phyloP scores from a whole-genome alignment of 2,113 vertebrate genomes.

The human (Homo sapiens) region GRCh38 chr2:200887501-200888000 shows the following conservation, averaged over 20 bases:
- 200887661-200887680: not conserved
- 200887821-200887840: too few species aligned
- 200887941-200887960: too few species aligned
- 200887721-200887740: not conserved
- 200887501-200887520: not conserved
- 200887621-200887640: constrained; percentile 18
- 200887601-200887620: constrained; percentile 70
- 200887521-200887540: not conserved
- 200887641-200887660: constrained; percentile 38
- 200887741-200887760: not conserved
- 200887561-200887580: not conserved
- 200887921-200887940: too few species aligned
- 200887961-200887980: too few species aligned
- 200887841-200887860: not conserved
- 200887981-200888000: too few species aligned
- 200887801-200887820: too few species aligned
- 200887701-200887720: constrained; percentile 23
- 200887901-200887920: too few species aligned
- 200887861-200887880: not conserved
- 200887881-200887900: not conserved
- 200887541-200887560: not conserved
- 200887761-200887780: not conserved
- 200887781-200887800: too few species aligned
- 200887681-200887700: constrained; percentile 32
- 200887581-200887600: constrained; percentile 4